Percentiles rank a stretch among this genome's conserved stretches.
Evolutionary conservation across 2,797 vertebrate genomes (phyloP).

Genomic region (Malurus splendens): DNA sequence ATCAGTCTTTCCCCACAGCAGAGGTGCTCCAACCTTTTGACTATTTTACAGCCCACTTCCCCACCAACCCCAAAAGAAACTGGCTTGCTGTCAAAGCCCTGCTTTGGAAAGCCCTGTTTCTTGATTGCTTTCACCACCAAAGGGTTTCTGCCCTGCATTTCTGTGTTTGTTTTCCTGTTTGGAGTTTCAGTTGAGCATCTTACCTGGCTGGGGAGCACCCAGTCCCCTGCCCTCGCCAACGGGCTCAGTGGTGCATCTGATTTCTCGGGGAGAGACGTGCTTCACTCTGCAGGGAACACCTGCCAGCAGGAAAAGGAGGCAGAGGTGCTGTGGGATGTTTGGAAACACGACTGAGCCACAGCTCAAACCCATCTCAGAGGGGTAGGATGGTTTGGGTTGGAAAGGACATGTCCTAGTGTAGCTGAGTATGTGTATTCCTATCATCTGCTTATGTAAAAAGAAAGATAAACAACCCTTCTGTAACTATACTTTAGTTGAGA

Average conservation of each 20-base stretch:
- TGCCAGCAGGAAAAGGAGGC: background rate
- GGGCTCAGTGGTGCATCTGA: constrained; percentile 59
- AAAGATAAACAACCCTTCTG: too few species aligned
- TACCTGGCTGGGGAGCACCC: constrained; percentile 64
- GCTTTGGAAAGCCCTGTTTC: background rate
- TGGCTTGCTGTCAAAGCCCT: background rate
- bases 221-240: background rate
- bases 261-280: constrained; percentile 47
- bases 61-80: background rate
- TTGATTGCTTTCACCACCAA: background rate
- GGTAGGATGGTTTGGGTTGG: background rate
- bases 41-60: background rate
- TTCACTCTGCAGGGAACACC: constrained; percentile 62
- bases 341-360: background rate
- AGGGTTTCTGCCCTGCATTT: background rate
- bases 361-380: background rate
- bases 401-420: background rate
- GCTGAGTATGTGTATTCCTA: too few species aligned
- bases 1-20: background rate
- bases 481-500: too few species aligned
- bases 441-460: too few species aligned
- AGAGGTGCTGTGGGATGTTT: background rate
- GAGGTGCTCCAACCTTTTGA: accelerated
- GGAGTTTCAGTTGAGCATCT: background rate
- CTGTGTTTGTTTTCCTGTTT: accelerated